Evolutionary conservation across 1,140 invertebrate genomes (phyloP), one percentile per base, ranked within the genome.

Genomic region (Trichomalopsis sarcophagae): DNA sequence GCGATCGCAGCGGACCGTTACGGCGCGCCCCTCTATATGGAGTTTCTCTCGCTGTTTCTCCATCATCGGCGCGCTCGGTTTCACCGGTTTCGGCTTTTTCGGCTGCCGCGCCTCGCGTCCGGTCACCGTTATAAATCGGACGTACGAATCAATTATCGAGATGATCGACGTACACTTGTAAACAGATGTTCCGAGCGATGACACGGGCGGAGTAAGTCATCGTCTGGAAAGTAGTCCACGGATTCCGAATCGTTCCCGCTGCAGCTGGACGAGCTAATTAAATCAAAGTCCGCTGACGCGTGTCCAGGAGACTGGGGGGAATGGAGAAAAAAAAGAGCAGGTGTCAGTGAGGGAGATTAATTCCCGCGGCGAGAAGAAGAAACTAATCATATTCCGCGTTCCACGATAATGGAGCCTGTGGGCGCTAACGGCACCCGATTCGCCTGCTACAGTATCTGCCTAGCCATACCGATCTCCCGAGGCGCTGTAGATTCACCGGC

Each of bases 301-400:
- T n/a, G 55, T n/a, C 55, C 55, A 3, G 14, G 27, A 71, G 6
- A 23, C 68, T 4, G 44, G 1, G 5, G 13, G 66, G 3, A 1
- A 30, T 0, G 2, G 17, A 71, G 11, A 23, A 74, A 74, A 75
- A 44, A n/a, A 14, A 44, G 50, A 13, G 13, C 66, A 81, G 69
- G 69, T 81, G 80, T 73, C 44, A 55, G 69, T 1, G 55, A 50
- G 27, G 21, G 5, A 74, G 69, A 82, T 82, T 82, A 82, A 82
- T 74, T 82, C 47, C 11, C 30, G 47, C 23, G 36, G 30, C 47
- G 36, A n/a, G 77, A 23, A 30, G 27, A 66, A 79, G 50, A 66
- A 91, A 85, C 86, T 92, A 92, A 92, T 92, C 91, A 91, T 91
- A 93, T 92, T 92, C 91, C 91, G 90, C 90, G 90, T 92, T 92